A percentile compares a stretch with the other conserved stretches of the same genome.
phyloP scores from a whole-genome alignment of 2,113 vertebrate genomes.

The Sisor rabdophorus region DNA sequence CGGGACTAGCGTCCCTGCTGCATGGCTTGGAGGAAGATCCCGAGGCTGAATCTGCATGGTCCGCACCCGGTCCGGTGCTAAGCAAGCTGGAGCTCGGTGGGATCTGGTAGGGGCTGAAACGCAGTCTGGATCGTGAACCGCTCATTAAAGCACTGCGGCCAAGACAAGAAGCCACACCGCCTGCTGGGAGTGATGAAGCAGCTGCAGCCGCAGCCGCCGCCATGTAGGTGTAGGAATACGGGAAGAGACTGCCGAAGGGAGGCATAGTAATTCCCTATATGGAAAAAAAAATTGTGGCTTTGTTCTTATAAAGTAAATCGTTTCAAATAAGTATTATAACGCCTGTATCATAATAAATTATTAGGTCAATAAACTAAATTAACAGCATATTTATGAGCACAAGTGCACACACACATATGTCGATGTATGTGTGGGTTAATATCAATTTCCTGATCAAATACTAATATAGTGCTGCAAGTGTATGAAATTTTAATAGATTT shows the following conservation, averaged over 20 bases:
- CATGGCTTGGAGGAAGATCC: slow-evolving; percentile 63
- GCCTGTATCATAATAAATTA: no score
- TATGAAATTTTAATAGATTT: background rate
- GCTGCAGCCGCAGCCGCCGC: slow-evolving; percentile 73
- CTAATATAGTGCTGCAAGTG: background rate
- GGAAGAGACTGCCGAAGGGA: slow-evolving; percentile 84
- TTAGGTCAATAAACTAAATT: no score
- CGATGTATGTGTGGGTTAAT: background rate
- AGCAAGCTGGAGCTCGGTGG: slow-evolving; percentile 76
- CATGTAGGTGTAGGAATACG: slow-evolving; percentile 90
- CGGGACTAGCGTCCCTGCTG: slow-evolving; percentile 72
- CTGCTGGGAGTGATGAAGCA: slow-evolving; percentile 73
- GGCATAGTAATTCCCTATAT: slow-evolving; percentile 84
- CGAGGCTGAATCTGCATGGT: slow-evolving; percentile 63
- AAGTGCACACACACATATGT: no score
- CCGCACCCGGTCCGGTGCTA: slow-evolving; percentile 59
- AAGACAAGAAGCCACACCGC: slow-evolving; percentile 68
- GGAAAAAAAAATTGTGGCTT: slow-evolving; percentile 14
- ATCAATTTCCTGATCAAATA: no score
- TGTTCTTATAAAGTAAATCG: background rate
- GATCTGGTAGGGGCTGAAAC: slow-evolving; percentile 88
- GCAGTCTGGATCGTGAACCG: slow-evolving; percentile 77
- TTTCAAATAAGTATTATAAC: no score
- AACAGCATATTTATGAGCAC: no score
- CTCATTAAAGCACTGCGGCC: slow-evolving; percentile 76